Base-by-base conservation (phyloP, 2,113 vertebrate genomes). In the Eurystomus gularis region DNA sequence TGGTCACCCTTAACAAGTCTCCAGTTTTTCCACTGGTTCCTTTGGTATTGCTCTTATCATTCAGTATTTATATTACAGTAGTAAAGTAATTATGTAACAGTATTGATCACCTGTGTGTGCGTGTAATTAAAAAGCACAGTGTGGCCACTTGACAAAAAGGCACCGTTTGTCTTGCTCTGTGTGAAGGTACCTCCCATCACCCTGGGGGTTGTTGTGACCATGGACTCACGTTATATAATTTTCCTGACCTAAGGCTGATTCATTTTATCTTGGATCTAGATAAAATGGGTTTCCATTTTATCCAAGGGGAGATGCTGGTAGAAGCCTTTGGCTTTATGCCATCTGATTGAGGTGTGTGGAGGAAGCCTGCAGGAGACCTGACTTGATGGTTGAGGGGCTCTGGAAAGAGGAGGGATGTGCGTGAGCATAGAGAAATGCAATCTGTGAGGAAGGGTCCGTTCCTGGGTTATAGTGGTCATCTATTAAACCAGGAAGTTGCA, bases 1-100 rank as follows among this genome's bases (percentile, higher is more conserved):
- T 84, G 84, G 83, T 93, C 73, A 82, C 28, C 57, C 42, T 89
- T 89, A 87, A 66, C 18, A 90, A 89, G 16, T 89, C 14, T 81
- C 37, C 58, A 57, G 10, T 71, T 88, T 90, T 91, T n/a, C 21
- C 31, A 17, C 40, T 72, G 26, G 10, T 87, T 87, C 44, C 29
- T 55, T 46, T 16, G 54, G 42, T 60, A 37, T 62, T 90, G 24
- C 28, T 90, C n/a, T 72, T 75, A 25, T 54, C 42, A 51, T 51
- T 76, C 81, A 51, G 16, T 48, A 58, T 76, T 93, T 79, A 37
- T 75, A 62, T 69, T 86, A 44, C 17, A 48, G 48, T 14, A 69
- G 35, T 39, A 72, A 81, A 87, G 44, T 48, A 23, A 8, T 55
- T 76, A 29, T 35, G 25, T 54, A 51, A 39, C 13, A 39, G 39